Percentiles rank a stretch among this genome's conserved stretches.
These are phyloP conservation scores for Rhagonycha lutea DNA, from an alignment of 2,888 invertebrate species.

Conservation along the genomic window DNA sequence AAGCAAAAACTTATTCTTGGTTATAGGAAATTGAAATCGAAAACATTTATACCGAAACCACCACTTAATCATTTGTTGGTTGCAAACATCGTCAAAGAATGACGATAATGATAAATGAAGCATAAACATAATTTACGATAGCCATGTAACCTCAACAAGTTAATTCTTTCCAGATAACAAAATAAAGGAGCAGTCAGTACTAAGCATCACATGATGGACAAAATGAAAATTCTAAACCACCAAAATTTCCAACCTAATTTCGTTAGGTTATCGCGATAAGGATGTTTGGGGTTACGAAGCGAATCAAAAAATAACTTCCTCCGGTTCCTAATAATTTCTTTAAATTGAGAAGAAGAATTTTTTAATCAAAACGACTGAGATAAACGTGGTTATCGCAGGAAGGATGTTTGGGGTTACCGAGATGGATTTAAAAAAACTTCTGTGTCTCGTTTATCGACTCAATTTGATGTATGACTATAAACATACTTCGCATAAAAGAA, in stretches of 20 bases:
- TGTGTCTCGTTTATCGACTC: background rate
- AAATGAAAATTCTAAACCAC: background rate
- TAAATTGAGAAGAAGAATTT: background rate
- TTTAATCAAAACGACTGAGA: background rate
- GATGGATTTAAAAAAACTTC: background rate
- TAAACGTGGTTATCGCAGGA: background rate
- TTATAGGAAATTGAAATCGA: background rate
- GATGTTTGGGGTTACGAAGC: background rate
- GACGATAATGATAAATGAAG: background rate
- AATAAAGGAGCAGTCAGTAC: background rate
- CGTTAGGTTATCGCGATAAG: background rate
- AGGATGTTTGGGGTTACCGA: background rate
- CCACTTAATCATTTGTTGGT: background rate
- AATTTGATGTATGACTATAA: background rate
- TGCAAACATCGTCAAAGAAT: background rate
- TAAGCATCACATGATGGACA: background rate
- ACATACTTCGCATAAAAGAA: background rate
- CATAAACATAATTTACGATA: background rate
- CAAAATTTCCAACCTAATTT: background rate
- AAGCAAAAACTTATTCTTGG: background rate
- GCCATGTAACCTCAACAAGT: conserved; percentile 1
- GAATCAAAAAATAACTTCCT: background rate
- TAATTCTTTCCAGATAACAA: background rate
- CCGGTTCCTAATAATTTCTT: background rate
- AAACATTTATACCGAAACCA: background rate